Percentiles rank a stretch among this genome's conserved stretches.
phyloP scores from a whole-genome alignment of 2,113 vertebrate genomes.

The Malurus alboscapulatus region DNA sequence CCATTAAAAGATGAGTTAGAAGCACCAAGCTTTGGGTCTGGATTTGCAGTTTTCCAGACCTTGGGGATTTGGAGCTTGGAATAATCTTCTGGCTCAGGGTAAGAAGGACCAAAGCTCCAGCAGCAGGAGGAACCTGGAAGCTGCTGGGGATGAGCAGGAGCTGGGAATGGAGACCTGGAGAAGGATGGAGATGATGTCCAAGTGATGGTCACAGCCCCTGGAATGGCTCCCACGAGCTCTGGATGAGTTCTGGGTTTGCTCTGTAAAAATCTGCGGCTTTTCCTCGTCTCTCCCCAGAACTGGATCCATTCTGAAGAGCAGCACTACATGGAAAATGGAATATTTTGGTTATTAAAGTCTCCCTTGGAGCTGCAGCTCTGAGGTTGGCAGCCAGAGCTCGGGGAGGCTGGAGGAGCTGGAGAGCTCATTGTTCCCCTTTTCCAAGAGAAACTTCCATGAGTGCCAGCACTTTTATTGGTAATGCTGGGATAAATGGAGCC shows the following conservation, averaged over 20 bases:
- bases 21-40: background rate
- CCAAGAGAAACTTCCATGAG: slow-evolving; percentile 44
- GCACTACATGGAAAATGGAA: slow-evolving; percentile 43
- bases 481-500: slow-evolving; percentile 43
- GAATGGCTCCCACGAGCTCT: background rate
- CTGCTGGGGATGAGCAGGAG: background rate
- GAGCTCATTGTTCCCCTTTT: background rate
- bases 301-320: slow-evolving; percentile 25
- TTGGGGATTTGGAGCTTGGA: background rate
- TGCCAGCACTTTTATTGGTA: slow-evolving; percentile 61
- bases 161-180: background rate
- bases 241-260: background rate
- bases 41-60: background rate
- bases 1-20: background rate
- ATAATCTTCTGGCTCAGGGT: background rate
- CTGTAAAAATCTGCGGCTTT: slow-evolving; percentile 5
- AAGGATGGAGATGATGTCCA: background rate
- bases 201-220: background rate
- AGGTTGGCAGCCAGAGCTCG: slow-evolving; percentile 37
- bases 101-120: background rate
- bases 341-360: slow-evolving; percentile 45
- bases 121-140: slow-evolving; percentile 8
- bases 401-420: slow-evolving; percentile 61
- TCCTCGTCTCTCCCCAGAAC: background rate
- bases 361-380: slow-evolving; percentile 30